Percentiles rank a stretch among this genome's conserved stretches.
phyloP scores from a whole-genome alignment of 2,113 vertebrate genomes.

The Chaetorhynchus papuensis region DNA sequence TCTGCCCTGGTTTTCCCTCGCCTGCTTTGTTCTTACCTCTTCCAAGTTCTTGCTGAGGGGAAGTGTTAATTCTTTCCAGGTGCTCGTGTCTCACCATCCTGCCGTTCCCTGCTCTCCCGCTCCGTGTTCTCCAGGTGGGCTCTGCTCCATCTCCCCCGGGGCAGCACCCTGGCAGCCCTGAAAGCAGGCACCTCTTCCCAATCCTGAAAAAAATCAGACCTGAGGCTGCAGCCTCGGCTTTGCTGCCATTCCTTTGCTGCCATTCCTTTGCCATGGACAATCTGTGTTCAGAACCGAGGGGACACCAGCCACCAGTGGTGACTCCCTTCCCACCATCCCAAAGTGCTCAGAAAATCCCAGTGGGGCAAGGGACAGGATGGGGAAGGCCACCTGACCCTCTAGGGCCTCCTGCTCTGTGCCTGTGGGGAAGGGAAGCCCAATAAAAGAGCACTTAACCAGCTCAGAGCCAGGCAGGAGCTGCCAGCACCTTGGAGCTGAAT shows the following conservation, averaged over 20 bases:
- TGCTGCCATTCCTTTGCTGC: neutral
- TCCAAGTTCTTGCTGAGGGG: neutral
- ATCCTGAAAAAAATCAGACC: neutral
- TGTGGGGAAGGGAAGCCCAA: neutral
- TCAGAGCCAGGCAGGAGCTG: neutral
- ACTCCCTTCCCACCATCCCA: neutral
- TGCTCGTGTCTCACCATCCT: neutral
- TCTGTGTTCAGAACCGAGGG: neutral
- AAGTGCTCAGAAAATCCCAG: neutral
- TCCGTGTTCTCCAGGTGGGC: neutral
- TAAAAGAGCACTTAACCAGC: constrained; percentile 34
- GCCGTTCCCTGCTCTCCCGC: neutral
- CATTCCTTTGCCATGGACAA: neutral
- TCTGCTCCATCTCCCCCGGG: neutral
- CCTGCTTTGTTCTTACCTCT: constrained; percentile 46
- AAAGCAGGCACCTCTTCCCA: neutral
- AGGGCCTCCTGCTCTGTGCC: neutral
- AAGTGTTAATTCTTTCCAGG: constrained; percentile 59
- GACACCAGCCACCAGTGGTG: neutral
- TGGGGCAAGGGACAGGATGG: neutral
- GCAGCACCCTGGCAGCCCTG: neutral
- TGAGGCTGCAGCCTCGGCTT: neutral
- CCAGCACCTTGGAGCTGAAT: constrained; percentile 1
- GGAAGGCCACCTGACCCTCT: neutral
- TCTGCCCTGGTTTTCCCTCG: constrained; percentile 32